These are phyloP conservation scores for Rhopalosiphum nymphaeae DNA, from an alignment of 2,888 invertebrate genomes.

Conservation along the genomic window DNA sequence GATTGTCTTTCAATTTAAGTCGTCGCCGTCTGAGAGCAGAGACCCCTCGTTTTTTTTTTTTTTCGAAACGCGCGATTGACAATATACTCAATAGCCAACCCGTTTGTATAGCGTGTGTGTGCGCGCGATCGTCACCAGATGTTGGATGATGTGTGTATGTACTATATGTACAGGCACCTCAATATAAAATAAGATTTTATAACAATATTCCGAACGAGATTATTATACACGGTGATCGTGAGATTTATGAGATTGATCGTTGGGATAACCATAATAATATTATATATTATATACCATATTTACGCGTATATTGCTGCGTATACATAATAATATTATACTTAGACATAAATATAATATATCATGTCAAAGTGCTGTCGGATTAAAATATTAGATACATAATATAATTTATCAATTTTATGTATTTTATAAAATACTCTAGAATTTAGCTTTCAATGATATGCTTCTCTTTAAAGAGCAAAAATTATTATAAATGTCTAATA, in stretches of 20 bases:
- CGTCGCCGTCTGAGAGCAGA: slow-evolving; percentile 22
- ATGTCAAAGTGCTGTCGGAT: neutral
- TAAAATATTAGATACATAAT: neutral
- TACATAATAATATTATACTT: neutral
- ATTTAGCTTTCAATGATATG: neutral
- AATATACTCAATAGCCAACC: slow-evolving; percentile 34
- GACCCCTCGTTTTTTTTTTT: neutral
- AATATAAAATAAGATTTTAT: neutral
- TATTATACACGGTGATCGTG: neutral
- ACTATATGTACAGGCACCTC: neutral
- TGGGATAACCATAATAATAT: neutral
- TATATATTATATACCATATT: neutral
- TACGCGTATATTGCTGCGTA: neutral
- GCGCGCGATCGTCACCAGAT: neutral
- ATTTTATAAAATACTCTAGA: neutral
- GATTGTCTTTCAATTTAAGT: slow-evolving; percentile 62
- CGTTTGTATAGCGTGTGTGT: neutral
- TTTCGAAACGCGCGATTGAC: slow-evolving; percentile 33
- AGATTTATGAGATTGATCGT: slow-evolving; percentile 29
- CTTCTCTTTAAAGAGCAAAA: neutral
- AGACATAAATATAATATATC: neutral
- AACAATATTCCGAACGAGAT: neutral
- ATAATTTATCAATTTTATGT: neutral
- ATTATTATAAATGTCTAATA: neutral
- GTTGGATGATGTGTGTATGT: neutral